phyloP scores from a whole-genome alignment of 2,113 vertebrate species.

The Anolis sagrei region DNA sequence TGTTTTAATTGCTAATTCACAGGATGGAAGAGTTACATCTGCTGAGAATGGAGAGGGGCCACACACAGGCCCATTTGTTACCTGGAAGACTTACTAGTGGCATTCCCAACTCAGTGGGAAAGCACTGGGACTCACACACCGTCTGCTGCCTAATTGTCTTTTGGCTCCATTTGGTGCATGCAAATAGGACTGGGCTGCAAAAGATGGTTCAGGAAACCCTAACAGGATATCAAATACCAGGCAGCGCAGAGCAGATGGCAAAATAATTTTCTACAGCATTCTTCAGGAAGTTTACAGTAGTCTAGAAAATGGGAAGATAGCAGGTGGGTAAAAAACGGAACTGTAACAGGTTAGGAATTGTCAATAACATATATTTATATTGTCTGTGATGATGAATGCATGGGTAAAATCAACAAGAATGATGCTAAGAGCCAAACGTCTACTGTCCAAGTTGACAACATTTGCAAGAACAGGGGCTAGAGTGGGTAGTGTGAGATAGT shows the following conservation, averaged over 20 bases:
- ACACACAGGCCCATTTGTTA: slow-evolving; percentile 52
- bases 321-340: slow-evolving; percentile 58
- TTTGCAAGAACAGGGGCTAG: slow-evolving; percentile 12
- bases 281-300: slow-evolving; percentile 63
- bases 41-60: slow-evolving; percentile 36
- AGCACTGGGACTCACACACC: slow-evolving; percentile 66
- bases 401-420: slow-evolving; percentile 53
- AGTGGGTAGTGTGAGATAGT: background rate
- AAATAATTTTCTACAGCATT: slow-evolving; percentile 63
- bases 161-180: slow-evolving; percentile 67
- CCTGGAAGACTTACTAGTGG: slow-evolving; percentile 56
- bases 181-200: slow-evolving; percentile 69
- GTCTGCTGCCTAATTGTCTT: slow-evolving; percentile 68
- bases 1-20: slow-evolving; percentile 49
- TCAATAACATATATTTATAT: slow-evolving; percentile 62
- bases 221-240: slow-evolving; percentile 63
- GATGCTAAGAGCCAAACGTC: slow-evolving; percentile 53
- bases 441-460: slow-evolving; percentile 47
- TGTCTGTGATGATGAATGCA: slow-evolving; percentile 53
- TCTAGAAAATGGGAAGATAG: slow-evolving; percentile 56
- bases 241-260: slow-evolving; percentile 64
- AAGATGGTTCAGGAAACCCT: slow-evolving; percentile 71
- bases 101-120: slow-evolving; percentile 68
- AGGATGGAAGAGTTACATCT: slow-evolving; percentile 12
- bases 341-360: slow-evolving; percentile 63